phyloP scores from a whole-genome alignment of 2,797 vertebrate genomes.

The Limnodromus scolopaceus region DNA sequence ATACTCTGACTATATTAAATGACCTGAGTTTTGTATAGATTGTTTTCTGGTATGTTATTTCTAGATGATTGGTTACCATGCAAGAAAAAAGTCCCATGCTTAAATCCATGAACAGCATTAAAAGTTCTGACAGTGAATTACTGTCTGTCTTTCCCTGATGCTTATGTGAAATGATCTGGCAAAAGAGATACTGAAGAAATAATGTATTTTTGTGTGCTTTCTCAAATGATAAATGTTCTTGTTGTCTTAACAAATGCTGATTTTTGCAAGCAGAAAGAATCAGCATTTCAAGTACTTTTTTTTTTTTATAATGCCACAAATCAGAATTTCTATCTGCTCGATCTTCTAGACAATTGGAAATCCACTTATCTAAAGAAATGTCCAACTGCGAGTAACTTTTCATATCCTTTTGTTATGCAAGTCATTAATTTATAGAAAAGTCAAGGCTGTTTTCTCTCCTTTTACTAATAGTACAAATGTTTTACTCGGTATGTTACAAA shows the following conservation, averaged over 20 bases:
- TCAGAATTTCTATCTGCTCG: not conserved
- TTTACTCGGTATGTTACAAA: not conserved
- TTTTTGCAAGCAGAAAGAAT: conserved; percentile 69
- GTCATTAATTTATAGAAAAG: not conserved
- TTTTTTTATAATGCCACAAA: not conserved
- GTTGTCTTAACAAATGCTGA: conserved; percentile 72
- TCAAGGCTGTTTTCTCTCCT: not conserved
- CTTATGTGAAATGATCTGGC: conserved; percentile 83
- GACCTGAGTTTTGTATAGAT: conserved; percentile 38
- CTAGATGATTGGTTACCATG: conserved; percentile 66
- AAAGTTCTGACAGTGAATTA: conserved; percentile 78
- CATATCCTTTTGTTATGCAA: not conserved
- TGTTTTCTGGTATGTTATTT: conserved; percentile 63
- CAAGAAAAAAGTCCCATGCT: not conserved
- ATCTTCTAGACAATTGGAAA: conserved; percentile 8
- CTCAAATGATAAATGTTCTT: conserved; percentile 80
- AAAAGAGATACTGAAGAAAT: conserved; percentile 79
- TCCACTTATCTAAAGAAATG: not conserved
- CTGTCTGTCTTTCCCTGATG: conserved; percentile 70
- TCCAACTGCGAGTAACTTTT: not conserved
- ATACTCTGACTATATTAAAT: conserved; percentile 68
- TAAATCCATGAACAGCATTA: conserved; percentile 61
- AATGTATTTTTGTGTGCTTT: conserved; percentile 74
- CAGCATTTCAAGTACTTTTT: conserved; percentile 62
- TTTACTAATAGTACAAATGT: not conserved